phyloP scores from a whole-genome alignment of 2,888 invertebrate species.

The Hydroisotoma schaefferi region DNA sequence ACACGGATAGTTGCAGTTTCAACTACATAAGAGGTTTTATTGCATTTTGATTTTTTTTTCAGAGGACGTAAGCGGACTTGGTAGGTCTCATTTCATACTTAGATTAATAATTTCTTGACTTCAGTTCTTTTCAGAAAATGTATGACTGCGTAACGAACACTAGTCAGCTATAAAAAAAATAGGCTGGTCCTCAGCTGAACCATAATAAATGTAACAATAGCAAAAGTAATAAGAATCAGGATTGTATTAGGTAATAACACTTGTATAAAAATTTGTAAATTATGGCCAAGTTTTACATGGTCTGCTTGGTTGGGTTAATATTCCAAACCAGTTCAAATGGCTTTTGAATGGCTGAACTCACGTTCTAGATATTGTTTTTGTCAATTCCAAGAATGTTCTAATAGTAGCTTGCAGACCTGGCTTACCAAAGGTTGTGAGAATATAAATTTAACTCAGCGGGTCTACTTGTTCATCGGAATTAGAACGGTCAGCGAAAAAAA shows the following conservation, averaged over 20 bases:
- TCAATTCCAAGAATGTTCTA: background rate
- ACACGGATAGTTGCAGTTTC: slow-evolving; percentile 6
- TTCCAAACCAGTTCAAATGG: slow-evolving; percentile 6
- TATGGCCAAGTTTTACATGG: slow-evolving; percentile 2
- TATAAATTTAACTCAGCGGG: slow-evolving; percentile 40
- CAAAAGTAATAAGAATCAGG: background rate
- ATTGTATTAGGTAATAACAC: background rate
- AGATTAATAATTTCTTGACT: slow-evolving; percentile 2
- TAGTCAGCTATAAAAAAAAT: background rate
- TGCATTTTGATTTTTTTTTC: too few species aligned
- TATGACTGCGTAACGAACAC: background rate
- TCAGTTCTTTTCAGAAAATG: background rate
- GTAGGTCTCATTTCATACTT: background rate
- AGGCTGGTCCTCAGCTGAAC: background rate
- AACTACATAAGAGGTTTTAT: slow-evolving; percentile 2
- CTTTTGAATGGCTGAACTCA: slow-evolving; percentile 3
- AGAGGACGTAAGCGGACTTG: too few species aligned
- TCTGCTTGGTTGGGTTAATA: background rate
- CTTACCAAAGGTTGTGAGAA: slow-evolving; percentile 6
- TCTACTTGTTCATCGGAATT: slow-evolving; percentile 22
- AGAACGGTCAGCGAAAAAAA: slow-evolving; percentile 38
- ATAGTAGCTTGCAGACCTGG: background rate
- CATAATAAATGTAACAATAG: slow-evolving; percentile 10
- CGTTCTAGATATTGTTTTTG: too few species aligned
- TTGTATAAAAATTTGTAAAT: slow-evolving; percentile 1